Base-by-base conservation (phyloP, 1,140 invertebrate genomes). In the Muscidifurax raptorellus region DNA sequence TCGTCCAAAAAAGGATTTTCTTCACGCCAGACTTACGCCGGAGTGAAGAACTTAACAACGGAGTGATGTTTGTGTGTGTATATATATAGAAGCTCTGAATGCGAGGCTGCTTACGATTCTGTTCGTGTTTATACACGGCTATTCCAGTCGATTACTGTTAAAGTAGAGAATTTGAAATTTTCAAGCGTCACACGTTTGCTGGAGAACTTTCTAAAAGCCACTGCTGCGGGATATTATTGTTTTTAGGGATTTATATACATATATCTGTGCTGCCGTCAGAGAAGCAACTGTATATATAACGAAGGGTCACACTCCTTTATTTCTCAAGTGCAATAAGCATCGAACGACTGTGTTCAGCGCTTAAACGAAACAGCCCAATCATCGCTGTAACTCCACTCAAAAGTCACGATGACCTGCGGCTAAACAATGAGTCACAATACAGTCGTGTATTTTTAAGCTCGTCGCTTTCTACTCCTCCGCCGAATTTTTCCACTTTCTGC, bases 1-100 rank as follows among this genome's bases (percentile, higher is more conserved):
- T 78, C 32, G n/a, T 18, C 82, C 82, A 22, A 83, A 78, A 83
- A 83, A 83, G 82, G 82, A n/a, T 76, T 69, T 77, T 59, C 47
- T 83, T n/a, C 22, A 22, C 47, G 22, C 13, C 44, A 13, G 44
- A 40, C 4, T 10, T 6, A 6, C 18, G 44, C 28, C 2, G 59
- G 27, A 30, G 9, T 25, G 36, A 15, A 30, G 66, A 69, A 47
- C 40, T n/a, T n/a, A 67, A 47, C n/a, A 1, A 10, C 69, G 15
- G 32, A 28, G 22, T n/a, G 30, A 66, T 9, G 71, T 81, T 81
- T 72, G n/a, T n/a, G n/a, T n/a, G n/a, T 28, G 32, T 59, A 71
- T 52, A 47, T 30, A 10, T 64, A 44, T 47, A 32, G 71, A 66
- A 9, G 64, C 72, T 69, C 32, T 67, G 72, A 67, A 75, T 0